A percentile compares a stretch with the other conserved stretches of the same genome.
These are phyloP conservation scores for Calephelis nemesis DNA, from an alignment of 1,140 invertebrate genomes.

Conservation along the genomic window DNA sequence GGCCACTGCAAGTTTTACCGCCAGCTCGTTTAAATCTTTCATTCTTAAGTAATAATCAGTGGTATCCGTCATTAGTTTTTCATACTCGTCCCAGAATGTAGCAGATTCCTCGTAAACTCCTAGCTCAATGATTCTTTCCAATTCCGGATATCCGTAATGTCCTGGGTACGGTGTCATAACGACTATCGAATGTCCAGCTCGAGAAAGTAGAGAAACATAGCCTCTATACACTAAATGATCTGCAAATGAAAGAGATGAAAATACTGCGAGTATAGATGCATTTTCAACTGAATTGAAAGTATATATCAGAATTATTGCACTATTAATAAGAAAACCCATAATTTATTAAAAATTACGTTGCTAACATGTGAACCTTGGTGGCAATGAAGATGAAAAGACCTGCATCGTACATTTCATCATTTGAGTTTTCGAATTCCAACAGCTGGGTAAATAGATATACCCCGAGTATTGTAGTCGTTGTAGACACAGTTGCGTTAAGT, in stretches of 20 bases:
- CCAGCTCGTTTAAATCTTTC: conserved; percentile 51
- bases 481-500: too few species aligned
- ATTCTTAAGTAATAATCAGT: conserved; percentile 56
- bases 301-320: conserved; percentile 38
- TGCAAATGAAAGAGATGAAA: conserved; percentile 64
- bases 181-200: conserved; percentile 54
- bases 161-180: conserved; percentile 73
- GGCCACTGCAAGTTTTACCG: conserved; percentile 56
- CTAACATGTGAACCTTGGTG: conserved; percentile 8
- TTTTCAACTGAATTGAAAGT: conserved; percentile 39
- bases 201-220: conserved; percentile 52
- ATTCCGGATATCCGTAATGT: conserved; percentile 52
- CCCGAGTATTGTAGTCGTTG: too few species aligned
- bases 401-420: too few species aligned
- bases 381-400: conserved; percentile 1
- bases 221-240: conserved; percentile 64
- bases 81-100: conserved; percentile 56
- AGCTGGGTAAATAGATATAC: too few species aligned
- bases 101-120: conserved; percentile 57
- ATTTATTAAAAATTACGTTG: conserved; percentile 1
- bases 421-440: too few species aligned
- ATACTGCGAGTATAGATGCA: conserved; percentile 63
- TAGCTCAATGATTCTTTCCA: conserved; percentile 56
- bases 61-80: conserved; percentile 46
- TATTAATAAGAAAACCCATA: conserved; percentile 42